Base-by-base conservation (phyloP, 2,113 vertebrate species). In the Beaufortia kweichowensis region DNA sequence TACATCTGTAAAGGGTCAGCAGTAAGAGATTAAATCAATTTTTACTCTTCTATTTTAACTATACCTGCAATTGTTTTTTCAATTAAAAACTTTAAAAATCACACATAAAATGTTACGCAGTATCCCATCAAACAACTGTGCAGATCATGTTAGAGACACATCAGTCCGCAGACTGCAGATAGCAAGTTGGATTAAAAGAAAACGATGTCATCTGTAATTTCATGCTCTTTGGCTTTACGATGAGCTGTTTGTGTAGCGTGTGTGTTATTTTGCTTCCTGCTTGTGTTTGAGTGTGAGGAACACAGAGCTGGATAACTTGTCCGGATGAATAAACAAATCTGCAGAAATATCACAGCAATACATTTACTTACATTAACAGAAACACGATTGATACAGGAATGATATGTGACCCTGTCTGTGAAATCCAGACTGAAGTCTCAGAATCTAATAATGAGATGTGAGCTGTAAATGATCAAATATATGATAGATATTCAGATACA, bases 261-360 rank as follows among this genome's bases (percentile, higher is more conserved):
- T 1, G 65, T 31, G 79, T 8, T 43, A 43, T 29, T 19, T 41
- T 8, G 70, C 73, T 89, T 76, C 57, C 71, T 21, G 48, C 11
- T 29, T 4, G 63, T 14, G 15, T 83, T 79, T 29, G 88, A 85
- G 75, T 84, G 81, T 35, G 86, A 79, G 0, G 15, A n/a, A 43
- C 24, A 82, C 88, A 6, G 79, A 9, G 23, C 15, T 86, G 55
- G 48, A 62, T 2, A 4, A 8, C 2, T 69, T 50, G 46, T 39
- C 84, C 6, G 85, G 79, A 10, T 67, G 24, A 24, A 19, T 84
- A 53, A 86, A 87, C 19, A 43, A 9, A 8, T 89, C 91, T 90
- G 78, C 28, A 46, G 59, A n/a, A 57, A 11, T 57, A 50, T 4
- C 14, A 55, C 53, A 71, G 14, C 56, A 71, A 71, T 26, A 2